Evolutionary conservation across 2,888 invertebrate genomes (phyloP).

Genomic region (Tetranychus piercei): DNA sequence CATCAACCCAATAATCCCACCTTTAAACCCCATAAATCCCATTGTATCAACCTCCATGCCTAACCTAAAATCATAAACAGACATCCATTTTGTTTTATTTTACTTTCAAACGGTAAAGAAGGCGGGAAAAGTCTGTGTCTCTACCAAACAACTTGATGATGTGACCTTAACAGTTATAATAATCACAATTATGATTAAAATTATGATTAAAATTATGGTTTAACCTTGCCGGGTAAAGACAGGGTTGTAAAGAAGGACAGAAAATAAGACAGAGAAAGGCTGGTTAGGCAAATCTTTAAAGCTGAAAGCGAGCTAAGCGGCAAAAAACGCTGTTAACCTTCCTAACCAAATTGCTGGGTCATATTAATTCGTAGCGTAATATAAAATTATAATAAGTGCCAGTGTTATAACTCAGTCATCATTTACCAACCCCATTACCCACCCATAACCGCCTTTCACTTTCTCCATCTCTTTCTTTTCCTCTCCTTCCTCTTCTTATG

Average conservation of each 20-base stretch:
- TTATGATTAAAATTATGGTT: background rate
- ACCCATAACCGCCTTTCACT: background rate
- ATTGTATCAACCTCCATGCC: too few species aligned
- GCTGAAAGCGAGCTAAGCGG: too few species aligned
- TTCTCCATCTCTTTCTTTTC: background rate
- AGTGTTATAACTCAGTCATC: background rate
- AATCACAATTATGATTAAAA: background rate
- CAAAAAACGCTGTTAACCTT: background rate
- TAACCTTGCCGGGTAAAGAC: background rate
- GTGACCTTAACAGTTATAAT: background rate
- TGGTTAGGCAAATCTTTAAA: too few species aligned
- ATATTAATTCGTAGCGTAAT: background rate
- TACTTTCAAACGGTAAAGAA: background rate
- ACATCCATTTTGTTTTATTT: too few species aligned
- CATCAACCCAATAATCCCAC: too few species aligned
- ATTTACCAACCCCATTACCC: background rate
- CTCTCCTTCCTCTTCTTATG: background rate
- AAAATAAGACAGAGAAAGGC: background rate
- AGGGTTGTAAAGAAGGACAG: background rate
- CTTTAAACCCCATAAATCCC: too few species aligned
- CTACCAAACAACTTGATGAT: background rate
- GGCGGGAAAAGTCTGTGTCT: background rate
- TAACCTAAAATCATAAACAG: too few species aligned
- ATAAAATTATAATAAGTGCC: background rate
- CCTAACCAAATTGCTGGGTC: background rate